Evolutionary conservation across 2,113 vertebrate species (phyloP).

Genomic region (Castor canadensis): DNA sequence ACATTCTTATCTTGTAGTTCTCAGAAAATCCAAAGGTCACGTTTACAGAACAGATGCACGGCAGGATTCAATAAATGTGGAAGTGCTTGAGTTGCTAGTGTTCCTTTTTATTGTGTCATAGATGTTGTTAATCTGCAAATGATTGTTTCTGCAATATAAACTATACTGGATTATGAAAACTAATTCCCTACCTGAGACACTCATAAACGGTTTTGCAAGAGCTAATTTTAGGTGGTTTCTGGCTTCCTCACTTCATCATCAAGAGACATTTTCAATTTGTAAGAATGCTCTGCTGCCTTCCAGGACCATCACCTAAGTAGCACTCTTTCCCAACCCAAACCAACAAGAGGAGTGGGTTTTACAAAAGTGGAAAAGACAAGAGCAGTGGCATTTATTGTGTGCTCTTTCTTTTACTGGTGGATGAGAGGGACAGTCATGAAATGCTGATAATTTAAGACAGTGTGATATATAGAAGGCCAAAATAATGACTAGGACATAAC

Average conservation of each 20-base stretch:
- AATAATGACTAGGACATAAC: not conserved
- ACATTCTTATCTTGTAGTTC: constrained; percentile 27
- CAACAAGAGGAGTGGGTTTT: not conserved
- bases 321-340: not conserved
- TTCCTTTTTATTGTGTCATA: not conserved
- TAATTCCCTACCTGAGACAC: constrained; percentile 38
- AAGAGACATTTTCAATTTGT: not conserved
- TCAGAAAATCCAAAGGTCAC: constrained; percentile 35
- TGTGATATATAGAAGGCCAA: not conserved
- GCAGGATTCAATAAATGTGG: not conserved
- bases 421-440: not conserved
- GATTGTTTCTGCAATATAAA: constrained; percentile 55
- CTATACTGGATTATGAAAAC: constrained; percentile 51
- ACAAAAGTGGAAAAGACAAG: not conserved
- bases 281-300: not conserved
- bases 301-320: not conserved
- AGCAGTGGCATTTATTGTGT: not conserved
- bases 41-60: not conserved
- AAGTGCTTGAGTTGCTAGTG: not conserved
- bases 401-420: not conserved
- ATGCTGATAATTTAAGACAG: not conserved
- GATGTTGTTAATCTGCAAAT: constrained; percentile 37
- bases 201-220: constrained; percentile 58
- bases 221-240: constrained; percentile 42
- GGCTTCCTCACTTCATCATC: constrained; percentile 1